phyloP scores from a whole-genome alignment of 2,888 invertebrate species.

The Spisula solida region DNA sequence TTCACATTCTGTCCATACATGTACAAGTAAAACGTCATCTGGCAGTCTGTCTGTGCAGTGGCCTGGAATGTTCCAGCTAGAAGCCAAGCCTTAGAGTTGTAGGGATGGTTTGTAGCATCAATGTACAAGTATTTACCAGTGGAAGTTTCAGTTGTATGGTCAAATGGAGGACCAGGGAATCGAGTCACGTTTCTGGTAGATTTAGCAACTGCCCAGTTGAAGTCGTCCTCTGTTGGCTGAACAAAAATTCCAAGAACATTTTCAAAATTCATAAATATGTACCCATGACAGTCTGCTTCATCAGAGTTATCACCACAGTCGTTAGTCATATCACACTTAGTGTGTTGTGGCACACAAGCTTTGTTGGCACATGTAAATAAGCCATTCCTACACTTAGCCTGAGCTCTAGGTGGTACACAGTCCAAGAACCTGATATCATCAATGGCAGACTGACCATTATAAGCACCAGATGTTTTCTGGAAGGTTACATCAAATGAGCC shows the following conservation, averaged over 20 bases:
- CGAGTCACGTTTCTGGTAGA: slow-evolving; percentile 58
- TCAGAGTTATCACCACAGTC: slow-evolving; percentile 83
- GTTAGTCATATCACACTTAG: slow-evolving; percentile 80
- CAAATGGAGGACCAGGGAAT: slow-evolving; percentile 80
- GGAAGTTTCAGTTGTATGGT: slow-evolving; percentile 79
- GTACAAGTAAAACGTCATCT: slow-evolving; percentile 81
- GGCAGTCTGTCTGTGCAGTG: slow-evolving; percentile 66
- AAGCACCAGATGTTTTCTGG: slow-evolving; percentile 65
- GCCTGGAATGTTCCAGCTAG: slow-evolving; percentile 74
- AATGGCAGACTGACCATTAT: slow-evolving; percentile 83
- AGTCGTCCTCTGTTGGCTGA: slow-evolving; percentile 81
- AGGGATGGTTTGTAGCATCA: slow-evolving; percentile 76
- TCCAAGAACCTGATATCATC: slow-evolving; percentile 82
- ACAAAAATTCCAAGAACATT: slow-evolving; percentile 72
- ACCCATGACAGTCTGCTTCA: slow-evolving; percentile 77
- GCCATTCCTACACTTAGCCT: slow-evolving; percentile 60
- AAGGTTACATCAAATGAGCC: slow-evolving; percentile 77
- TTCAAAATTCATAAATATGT: slow-evolving; percentile 80
- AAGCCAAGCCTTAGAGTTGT: slow-evolving; percentile 80
- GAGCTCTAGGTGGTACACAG: slow-evolving; percentile 75
- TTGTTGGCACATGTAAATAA: slow-evolving; percentile 79
- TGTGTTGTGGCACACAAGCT: slow-evolving; percentile 78
- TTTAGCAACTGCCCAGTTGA: slow-evolving; percentile 78
- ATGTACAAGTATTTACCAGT: slow-evolving; percentile 82
- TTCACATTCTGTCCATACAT: slow-evolving; percentile 82